Base-by-base conservation (phyloP, 2,888 invertebrate genomes). In the Sphinx pinastri region DNA sequence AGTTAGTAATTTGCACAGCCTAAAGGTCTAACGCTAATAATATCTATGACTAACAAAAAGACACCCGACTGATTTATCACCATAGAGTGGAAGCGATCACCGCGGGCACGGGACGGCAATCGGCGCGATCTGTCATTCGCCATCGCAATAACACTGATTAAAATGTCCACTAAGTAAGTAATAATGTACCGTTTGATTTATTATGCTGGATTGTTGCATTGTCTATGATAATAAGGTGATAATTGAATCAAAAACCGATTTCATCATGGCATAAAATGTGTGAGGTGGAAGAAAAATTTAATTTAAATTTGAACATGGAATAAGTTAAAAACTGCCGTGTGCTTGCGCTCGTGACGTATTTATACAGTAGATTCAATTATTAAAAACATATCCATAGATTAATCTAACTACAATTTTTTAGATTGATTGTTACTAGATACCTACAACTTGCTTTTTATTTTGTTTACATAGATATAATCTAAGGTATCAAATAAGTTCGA, bases 101-200 rank as follows among this genome's bases (percentile, higher is more conserved):
- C 63, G 69, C 54, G 74, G 74, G 78, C 71, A 74, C 76, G 77
- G 75, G 80, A 58, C 75, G 73, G 73, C 78, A 82, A 83, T 82
- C 81, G 81, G 78, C 76, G 80, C 83, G 85, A 88, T 84, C 88
- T 89, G 89, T 90, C 90, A 89, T 81, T 84, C 76, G 73, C 72
- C 72, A 74, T 74, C 73, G 78, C 63, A 79, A 81, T 81, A 84
- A 83, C 81, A 84, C 85, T 88, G 89, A 91, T 91, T 90, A 88
- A 88, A 89, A 86, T 84, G 86, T 89, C 85, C 84, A 83, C 84
- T 85, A 87, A 88, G 88, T 87, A 88, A 85, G 83, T 84, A 87
- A 86, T 89, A 88, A 86, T 86, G 88, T 84, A 75, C 72, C 75
- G 72, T 73, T 83, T 90, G 89, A 91, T 91, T 90, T 90, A 91